Percentiles rank a stretch among this genome's conserved stretches.
phyloP scores from a whole-genome alignment of 2,888 invertebrate genomes.

The Zaprionus bogoriensis region DNA sequence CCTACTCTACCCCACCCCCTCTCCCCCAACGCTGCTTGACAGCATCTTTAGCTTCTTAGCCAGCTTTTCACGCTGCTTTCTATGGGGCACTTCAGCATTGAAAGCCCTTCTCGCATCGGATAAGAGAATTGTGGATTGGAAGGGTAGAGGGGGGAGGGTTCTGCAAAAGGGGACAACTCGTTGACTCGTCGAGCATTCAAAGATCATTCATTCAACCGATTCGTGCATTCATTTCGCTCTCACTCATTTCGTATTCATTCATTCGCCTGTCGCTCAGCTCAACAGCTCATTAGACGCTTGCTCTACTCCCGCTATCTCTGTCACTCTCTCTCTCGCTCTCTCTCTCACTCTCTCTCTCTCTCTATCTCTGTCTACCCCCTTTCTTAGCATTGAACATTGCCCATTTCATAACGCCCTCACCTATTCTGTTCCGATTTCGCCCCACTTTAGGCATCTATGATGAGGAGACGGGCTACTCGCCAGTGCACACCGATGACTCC shows the following conservation, averaged over 20 bases:
- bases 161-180: conserved; percentile 17
- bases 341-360: conserved; percentile 29
- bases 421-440: conserved; percentile 67
- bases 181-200: conserved; percentile 38
- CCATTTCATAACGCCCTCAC: conserved; percentile 76
- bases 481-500: conserved; percentile 80
- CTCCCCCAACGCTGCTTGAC: not conserved
- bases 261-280: conserved; percentile 22
- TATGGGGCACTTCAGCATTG: conserved; percentile 44
- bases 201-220: conserved; percentile 19
- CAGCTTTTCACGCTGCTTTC: conserved; percentile 22
- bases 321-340: conserved; percentile 33
- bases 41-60: conserved; percentile 11
- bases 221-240: conserved; percentile 32
- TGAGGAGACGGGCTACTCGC: conserved; percentile 81
- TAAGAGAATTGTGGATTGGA: conserved; percentile 4
- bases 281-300: conserved; percentile 67
- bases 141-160: not conserved
- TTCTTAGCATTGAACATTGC: conserved; percentile 72
- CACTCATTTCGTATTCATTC: conserved; percentile 27
- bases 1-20: not conserved
- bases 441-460: conserved; percentile 77
- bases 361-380: conserved; percentile 49
- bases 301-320: conserved; percentile 32
- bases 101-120: conserved; percentile 47